A percentile compares a stretch with the other conserved stretches of the same genome.
Evolutionary conservation across 37 sponge, comb jelly and placozoan species (phyloP).

Genomic region (Eunapius fragilis): DNA sequence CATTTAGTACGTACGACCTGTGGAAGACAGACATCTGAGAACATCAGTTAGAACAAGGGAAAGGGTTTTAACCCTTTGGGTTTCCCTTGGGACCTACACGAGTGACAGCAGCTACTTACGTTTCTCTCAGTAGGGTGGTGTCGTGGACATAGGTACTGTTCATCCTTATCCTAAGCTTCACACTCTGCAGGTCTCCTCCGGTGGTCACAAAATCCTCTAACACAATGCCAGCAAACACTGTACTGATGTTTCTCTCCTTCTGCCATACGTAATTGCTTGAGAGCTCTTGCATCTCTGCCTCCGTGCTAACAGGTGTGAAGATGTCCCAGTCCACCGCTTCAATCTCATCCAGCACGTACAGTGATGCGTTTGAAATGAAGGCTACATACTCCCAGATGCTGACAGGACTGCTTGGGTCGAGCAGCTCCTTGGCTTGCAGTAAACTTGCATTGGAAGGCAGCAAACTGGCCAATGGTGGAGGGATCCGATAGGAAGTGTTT

Average conservation of each 20-base stretch:
- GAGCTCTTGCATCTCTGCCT: slow-evolving; percentile 22
- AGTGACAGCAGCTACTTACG: slow-evolving; percentile 30
- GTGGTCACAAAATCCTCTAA: slow-evolving; percentile 9
- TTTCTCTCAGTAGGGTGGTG: slow-evolving; percentile 29
- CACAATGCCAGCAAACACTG: slow-evolving; percentile 52
- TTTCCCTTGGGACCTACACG: too few relatives aligned
- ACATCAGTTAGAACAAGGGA: too few relatives aligned
- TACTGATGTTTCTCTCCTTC: slow-evolving; percentile 29
- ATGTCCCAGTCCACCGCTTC: slow-evolving; percentile 67
- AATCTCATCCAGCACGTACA: neutral
- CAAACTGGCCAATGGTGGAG: neutral
- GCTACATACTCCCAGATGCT: slow-evolving; percentile 57
- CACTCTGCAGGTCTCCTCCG: neutral
- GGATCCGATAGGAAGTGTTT: neutral
- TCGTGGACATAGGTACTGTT: slow-evolving; percentile 71
- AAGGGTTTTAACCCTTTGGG: too few relatives aligned
- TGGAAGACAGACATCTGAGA: too few relatives aligned
- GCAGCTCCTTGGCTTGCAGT: slow-evolving; percentile 6
- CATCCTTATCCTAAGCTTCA: slow-evolving; percentile 54
- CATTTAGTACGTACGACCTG: too few relatives aligned
- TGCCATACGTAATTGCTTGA: slow-evolving; percentile 29
- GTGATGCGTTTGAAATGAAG: neutral
- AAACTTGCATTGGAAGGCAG: neutral
- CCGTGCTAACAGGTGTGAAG: slow-evolving; percentile 40
- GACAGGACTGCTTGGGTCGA: slow-evolving; percentile 29